Base-by-base conservation (phyloP, 1,140 invertebrate genomes). In the Pseudomyrmex cubaensis region DNA sequence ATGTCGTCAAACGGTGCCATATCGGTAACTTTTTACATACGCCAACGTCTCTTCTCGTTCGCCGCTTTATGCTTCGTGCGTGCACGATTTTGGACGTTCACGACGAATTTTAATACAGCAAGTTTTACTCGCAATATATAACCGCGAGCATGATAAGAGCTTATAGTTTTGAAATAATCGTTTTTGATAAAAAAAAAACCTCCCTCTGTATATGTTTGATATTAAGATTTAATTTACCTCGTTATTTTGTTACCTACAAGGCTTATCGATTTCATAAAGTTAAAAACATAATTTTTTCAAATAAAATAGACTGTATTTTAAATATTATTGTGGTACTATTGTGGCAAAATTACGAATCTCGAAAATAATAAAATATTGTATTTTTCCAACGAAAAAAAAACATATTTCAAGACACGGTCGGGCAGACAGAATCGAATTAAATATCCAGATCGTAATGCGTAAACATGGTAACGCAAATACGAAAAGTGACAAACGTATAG, bases 11-110 rank as follows among this genome's bases (percentile, higher is more conserved):
- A 50, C 78, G 70, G 35, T 70, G 76, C 44, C 54, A 62, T 73
- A 83, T 86, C 57, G 75, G 63, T 78, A 82, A 87, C 64, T 85
- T 82, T 78, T 85, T 69, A 62, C 74, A 25, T 59, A 22, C 70
- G 44, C 8, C 15, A 52, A 82, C 22, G 62, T 57, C 7, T 7
- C 35, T 35, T 52, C 50, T 12, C 48, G 35, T 54, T 82, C 13
- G 15, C 17, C 46, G 46, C 1, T 48, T 44, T 57, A 35, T 35
- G 35, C n/a, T 35, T 7, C 35, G 35, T 25, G 66, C 54, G 52
- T 20, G 22, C 35, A 17, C 20, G 54, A 59, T 70, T 78, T 50
- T 80, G 54, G 54, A n/a, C 13, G 54, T 20, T 78, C 54, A 50
- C 64, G 62, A 48, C 74, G 56, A 57, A 35, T 35, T 78, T 70